A percentile compares a stretch with the other conserved stretches of the same genome.
Evolutionary conservation across 2,888 invertebrate species (phyloP).

Genomic region (Dermolepida albohirtum): DNA sequence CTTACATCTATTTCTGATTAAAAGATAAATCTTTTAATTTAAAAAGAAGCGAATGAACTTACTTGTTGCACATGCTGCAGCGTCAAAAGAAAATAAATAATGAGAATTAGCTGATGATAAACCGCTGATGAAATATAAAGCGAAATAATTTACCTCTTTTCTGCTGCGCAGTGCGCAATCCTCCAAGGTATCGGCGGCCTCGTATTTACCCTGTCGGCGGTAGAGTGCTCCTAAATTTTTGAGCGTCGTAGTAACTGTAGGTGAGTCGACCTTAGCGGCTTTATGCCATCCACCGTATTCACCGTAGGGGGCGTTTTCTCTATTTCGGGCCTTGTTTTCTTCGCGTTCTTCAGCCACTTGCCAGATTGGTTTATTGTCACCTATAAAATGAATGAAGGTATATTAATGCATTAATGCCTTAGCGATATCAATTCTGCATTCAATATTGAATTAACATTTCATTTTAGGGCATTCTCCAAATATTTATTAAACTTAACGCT

Average conservation of each 20-base stretch:
- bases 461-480: too few species aligned
- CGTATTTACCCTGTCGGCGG: constrained; percentile 98
- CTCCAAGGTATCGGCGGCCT: constrained; percentile 98
- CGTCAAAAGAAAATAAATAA: constrained; percentile 56
- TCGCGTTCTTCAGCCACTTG: constrained; percentile 99
- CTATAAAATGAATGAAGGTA: constrained; percentile 63
- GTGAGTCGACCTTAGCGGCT: constrained; percentile 97
- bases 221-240: constrained; percentile 99
- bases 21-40: constrained; percentile 15
- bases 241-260: constrained; percentile 96
- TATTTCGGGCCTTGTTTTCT: constrained; percentile 90
- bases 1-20: too few species aligned
- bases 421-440: not conserved
- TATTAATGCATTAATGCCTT: too few species aligned
- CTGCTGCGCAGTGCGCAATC: constrained; percentile 97
- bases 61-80: constrained; percentile 75
- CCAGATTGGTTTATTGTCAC: constrained; percentile 96
- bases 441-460: not conserved
- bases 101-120: constrained; percentile 28
- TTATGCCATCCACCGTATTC: constrained; percentile 98
- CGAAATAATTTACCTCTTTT: constrained; percentile 82
- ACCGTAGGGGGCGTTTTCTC: constrained; percentile 90
- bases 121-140: not conserved
- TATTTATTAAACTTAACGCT: too few species aligned
- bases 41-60: constrained; percentile 62